These are phyloP conservation scores for Dendronephthya gigantea DNA, from an alignment of 64 coral and sea anemone species.

Conservation along the genomic window DNA sequence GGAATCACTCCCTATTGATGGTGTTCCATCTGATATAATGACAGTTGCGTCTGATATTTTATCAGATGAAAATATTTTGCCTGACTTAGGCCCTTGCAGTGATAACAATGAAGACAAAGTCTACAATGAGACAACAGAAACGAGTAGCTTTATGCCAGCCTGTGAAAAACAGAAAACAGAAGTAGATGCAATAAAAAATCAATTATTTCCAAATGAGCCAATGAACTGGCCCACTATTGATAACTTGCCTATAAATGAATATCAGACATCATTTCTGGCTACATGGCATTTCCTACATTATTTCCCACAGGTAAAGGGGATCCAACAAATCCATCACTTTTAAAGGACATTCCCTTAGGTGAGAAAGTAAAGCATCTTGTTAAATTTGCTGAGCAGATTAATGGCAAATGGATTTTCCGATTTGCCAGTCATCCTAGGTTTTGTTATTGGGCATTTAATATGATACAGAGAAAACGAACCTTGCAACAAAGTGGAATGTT, in stretches of 20 bases:
- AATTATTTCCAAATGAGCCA: conserved; percentile 16
- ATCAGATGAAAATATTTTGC: neutral
- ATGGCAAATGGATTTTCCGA: conserved; percentile 35
- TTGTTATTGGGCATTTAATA: conserved; percentile 29
- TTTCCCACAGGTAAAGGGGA: conserved; percentile 36
- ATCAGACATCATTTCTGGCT: conserved; percentile 35
- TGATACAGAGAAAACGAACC: conserved; percentile 29
- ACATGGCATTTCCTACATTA: conserved; percentile 33
- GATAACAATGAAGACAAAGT: conserved; percentile 37
- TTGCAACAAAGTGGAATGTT: conserved; percentile 36
- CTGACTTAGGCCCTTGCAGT: conserved; percentile 18
- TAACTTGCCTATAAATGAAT: conserved; percentile 30
- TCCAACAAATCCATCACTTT: conserved; percentile 33
- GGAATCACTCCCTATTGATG: conserved; percentile 28
- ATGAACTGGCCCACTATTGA: neutral
- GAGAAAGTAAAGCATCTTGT: conserved; percentile 35
- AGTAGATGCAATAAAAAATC: conserved; percentile 34
- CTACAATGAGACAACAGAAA: conserved; percentile 16
- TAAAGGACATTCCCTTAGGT: conserved; percentile 19
- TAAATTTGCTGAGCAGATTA: conserved; percentile 25
- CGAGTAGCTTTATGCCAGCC: conserved; percentile 36
- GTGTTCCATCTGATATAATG: conserved; percentile 26
- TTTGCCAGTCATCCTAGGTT: conserved; percentile 34
- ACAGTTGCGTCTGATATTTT: conserved; percentile 35
- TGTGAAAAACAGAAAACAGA: conserved; percentile 33